phyloP scores from a whole-genome alignment of 2,113 vertebrate species.

The Percopsis transmontana region DNA sequence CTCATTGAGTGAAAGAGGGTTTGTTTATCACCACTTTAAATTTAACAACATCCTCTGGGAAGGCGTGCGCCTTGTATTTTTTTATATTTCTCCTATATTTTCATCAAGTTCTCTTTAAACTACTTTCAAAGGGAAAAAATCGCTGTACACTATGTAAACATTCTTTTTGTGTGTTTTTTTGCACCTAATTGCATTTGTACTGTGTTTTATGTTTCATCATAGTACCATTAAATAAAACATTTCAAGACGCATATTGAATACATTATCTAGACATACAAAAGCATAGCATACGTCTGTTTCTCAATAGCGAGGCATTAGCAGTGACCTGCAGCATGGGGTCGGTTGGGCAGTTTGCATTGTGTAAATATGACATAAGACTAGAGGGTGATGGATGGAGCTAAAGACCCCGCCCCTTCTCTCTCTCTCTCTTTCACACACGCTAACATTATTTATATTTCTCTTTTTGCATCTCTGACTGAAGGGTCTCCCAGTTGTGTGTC shows the following conservation, averaged over 20 bases:
- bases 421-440: background rate
- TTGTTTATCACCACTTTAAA: slow-evolving; percentile 45
- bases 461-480: background rate
- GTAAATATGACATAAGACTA: background rate
- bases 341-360: background rate
- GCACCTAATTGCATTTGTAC: too few relatives aligned
- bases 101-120: background rate
- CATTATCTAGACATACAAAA: background rate
- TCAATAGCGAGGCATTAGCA: background rate
- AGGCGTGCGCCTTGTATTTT: background rate
- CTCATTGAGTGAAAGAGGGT: slow-evolving; percentile 26
- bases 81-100: background rate
- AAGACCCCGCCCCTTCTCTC: background rate
- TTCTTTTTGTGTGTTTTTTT: background rate
- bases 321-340: slow-evolving; percentile 24
- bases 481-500: background rate
- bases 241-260: background rate
- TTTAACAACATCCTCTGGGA: slow-evolving; percentile 15
- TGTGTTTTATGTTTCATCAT: background rate
- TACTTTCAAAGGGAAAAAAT: slow-evolving; percentile 25
- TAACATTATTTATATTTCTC: background rate
- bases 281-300: too few relatives aligned
- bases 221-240: background rate
- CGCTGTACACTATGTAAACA: background rate
- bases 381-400: background rate